Percentiles rank a stretch among this genome's conserved stretches.
Conservation (phyloP, 2,797 vertebrate species). For the Amblyraja radiata region DNA sequence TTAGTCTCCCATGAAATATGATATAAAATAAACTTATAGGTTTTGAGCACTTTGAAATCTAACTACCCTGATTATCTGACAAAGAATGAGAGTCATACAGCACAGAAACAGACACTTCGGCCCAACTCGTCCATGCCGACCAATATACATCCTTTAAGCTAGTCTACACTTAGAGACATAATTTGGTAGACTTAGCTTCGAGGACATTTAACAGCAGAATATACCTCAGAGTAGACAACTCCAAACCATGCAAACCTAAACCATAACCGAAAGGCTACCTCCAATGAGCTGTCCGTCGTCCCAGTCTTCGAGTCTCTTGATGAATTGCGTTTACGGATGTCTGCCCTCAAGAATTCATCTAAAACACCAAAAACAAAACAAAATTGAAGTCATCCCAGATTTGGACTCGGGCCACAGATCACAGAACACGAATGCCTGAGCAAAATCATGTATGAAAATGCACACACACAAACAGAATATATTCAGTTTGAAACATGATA, state of each 20-base stretch:
- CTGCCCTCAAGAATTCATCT: conserved; percentile 84
- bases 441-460: too few relatives aligned
- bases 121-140: too few relatives aligned
- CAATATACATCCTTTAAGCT: too few relatives aligned
- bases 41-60: background rate
- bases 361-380: conserved; percentile 39
- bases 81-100: too few relatives aligned
- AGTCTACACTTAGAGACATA: background rate
- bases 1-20: too few relatives aligned
- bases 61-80: background rate
- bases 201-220: background rate
- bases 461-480: background rate
- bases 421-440: background rate
- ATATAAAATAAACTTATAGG: background rate
- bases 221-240: background rate
- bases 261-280: conserved; percentile 62
- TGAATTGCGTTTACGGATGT: conserved; percentile 77
- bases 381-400: background rate
- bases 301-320: conserved; percentile 83
- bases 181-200: background rate
- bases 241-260: background rate
- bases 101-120: too few relatives aligned
- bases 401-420: background rate
- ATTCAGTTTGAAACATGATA: background rate
- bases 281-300: conserved; percentile 79